These are phyloP conservation scores for Hemicordylus capensis DNA, from an alignment of 2,113 vertebrate genomes.

Conservation along the genomic window DNA sequence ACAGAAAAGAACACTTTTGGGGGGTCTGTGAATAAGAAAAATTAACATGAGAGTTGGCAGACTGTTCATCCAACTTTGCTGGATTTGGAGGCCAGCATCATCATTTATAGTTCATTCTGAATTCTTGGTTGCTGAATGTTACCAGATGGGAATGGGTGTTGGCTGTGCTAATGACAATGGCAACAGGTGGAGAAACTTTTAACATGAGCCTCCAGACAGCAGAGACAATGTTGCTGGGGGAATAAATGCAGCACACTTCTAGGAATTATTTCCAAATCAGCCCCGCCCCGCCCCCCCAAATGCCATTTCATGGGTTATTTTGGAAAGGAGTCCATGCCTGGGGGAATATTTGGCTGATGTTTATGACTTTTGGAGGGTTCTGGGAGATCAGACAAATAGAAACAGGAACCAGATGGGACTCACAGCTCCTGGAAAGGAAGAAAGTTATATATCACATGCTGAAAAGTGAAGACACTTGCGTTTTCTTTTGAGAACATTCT, in stretches of 20 bases:
- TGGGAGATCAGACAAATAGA: conserved; percentile 71
- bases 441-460: conserved; percentile 25
- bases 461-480: conserved; percentile 62
- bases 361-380: conserved; percentile 74
- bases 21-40: neutral
- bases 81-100: conserved; percentile 8
- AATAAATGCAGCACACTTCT: conserved; percentile 55
- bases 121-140: conserved; percentile 27
- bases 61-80: conserved; percentile 9
- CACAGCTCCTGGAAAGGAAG: conserved; percentile 65
- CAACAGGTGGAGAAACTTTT: neutral
- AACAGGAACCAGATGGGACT: conserved; percentile 74
- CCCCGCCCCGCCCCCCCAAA: no score
- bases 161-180: neutral
- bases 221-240: conserved; percentile 41
- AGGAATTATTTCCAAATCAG: conserved; percentile 64
- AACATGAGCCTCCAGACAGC: conserved; percentile 16
- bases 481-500: conserved; percentile 57
- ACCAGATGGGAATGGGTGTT: conserved; percentile 21
- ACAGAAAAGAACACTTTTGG: neutral
- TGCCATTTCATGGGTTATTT: conserved; percentile 69
- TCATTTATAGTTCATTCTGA: conserved; percentile 4
- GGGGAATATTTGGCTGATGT: conserved; percentile 68
- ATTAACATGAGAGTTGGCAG: neutral
- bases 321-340: conserved; percentile 70